These are phyloP conservation scores for silkworm (Bombyx mori) DNA, from an alignment of 1,140 invertebrate genomes.

Conservation along the genomic window DNA sequence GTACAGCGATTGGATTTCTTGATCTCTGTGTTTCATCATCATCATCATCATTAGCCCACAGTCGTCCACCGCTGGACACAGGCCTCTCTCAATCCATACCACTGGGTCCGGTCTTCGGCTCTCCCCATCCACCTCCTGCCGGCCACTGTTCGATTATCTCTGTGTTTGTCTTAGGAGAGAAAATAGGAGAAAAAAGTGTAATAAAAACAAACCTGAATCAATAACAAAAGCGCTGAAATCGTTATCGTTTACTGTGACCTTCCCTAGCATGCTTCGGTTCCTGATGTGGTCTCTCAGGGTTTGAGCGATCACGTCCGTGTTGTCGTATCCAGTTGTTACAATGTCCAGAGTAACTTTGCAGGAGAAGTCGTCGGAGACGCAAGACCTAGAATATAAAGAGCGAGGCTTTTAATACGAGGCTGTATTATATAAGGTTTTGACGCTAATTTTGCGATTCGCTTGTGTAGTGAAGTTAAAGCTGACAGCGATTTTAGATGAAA, in stretches of 20 bases:
- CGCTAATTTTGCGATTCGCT: no score
- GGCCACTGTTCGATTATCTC: not conserved
- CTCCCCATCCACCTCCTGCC: no score
- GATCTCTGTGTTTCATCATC: no score
- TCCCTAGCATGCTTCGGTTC: constrained; percentile 31
- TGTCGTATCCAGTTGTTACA: constrained; percentile 42
- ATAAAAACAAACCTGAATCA: constrained; percentile 33
- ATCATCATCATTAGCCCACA: no score
- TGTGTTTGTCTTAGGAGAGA: no score
- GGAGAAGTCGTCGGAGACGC: constrained; percentile 47
- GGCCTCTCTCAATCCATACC: no score
- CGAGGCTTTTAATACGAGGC: not conserved
- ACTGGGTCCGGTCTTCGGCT: no score
- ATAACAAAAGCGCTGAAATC: constrained; percentile 42
- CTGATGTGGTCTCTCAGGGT: constrained; percentile 50
- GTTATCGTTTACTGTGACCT: constrained; percentile 33
- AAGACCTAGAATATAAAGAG: constrained; percentile 39
- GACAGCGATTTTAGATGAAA: no score
- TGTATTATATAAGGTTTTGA: not conserved
- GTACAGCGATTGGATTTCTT: no score
- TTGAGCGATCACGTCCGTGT: constrained; percentile 36
- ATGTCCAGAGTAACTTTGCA: constrained; percentile 65
- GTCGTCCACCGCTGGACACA: no score
- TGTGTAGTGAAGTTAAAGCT: no score
- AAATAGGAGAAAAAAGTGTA: not conserved